A percentile compares a stretch with the other conserved stretches of the same genome.
Conservation (phyloP, 2,888 invertebrate genomes). For the Metallyticus violacea region DNA sequence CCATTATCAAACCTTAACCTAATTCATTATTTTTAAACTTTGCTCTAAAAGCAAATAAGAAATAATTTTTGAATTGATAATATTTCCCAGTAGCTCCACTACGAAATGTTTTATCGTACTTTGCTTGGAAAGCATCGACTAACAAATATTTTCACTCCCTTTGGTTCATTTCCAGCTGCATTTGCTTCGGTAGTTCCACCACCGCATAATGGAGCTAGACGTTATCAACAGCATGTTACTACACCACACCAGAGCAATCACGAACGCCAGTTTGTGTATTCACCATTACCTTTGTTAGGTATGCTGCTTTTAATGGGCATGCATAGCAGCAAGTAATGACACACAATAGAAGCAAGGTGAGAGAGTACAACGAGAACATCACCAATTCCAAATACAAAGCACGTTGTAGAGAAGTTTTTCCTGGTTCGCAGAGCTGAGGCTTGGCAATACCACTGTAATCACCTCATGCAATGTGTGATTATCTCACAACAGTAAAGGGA, state of each 20-base stretch:
- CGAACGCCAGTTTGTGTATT: neutral
- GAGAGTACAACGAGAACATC: neutral
- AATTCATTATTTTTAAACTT: too few species aligned
- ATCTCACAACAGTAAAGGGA: neutral
- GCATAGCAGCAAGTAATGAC: neutral
- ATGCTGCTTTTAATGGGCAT: neutral
- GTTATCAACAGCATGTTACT: neutral
- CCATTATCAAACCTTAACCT: too few species aligned
- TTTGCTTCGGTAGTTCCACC: neutral
- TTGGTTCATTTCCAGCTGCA: neutral
- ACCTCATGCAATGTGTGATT: neutral
- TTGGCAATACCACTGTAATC: neutral
- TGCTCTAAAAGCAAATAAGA: too few species aligned
- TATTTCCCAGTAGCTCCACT: too few species aligned
- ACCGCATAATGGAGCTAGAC: too few species aligned
- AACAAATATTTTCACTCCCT: too few species aligned
- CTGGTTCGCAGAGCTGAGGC: too few species aligned
- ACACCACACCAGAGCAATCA: neutral
- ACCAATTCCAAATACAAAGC: neutral
- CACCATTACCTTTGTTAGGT: too few species aligned
- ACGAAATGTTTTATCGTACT: too few species aligned
- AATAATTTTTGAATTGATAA: too few species aligned
- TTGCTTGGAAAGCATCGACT: too few species aligned
- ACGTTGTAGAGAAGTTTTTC: neutral
- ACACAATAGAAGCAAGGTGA: neutral